A percentile compares a stretch with the other conserved stretches of the same genome.
Conservation (phyloP, 2,888 invertebrate species). For the Shargacucullia verbasci region DNA sequence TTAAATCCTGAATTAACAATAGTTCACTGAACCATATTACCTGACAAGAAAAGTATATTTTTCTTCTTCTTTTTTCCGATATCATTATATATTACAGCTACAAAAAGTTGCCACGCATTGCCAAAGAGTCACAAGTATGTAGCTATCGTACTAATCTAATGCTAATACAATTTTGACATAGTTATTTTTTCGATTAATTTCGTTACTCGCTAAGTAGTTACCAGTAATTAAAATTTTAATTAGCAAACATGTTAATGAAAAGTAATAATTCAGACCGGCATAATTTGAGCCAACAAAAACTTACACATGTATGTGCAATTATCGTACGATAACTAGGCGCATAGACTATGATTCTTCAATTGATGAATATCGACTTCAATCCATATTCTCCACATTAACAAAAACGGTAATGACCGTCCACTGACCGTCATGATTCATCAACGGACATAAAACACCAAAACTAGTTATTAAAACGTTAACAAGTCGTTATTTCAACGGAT, state of each 20-base stretch:
- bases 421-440: background rate
- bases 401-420: background rate
- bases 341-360: too few species aligned
- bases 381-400: too few species aligned
- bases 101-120: conserved; percentile 3
- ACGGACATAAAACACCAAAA: background rate
- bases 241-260: conserved; percentile 39
- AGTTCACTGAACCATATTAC: too few species aligned
- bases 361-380: too few species aligned
- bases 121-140: conserved; percentile 6
- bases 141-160: conserved; percentile 10
- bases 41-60: too few species aligned
- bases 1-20: too few species aligned
- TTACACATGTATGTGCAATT: conserved; percentile 26
- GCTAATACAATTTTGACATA: conserved; percentile 53
- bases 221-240: conserved; percentile 30
- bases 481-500: conserved; percentile 31
- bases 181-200: conserved; percentile 33
- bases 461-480: conserved; percentile 21
- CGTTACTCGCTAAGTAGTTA: conserved; percentile 15
- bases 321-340: conserved; percentile 1
- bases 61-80: too few species aligned
- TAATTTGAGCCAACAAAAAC: conserved; percentile 29
- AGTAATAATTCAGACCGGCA: conserved; percentile 8
- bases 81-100: conserved; percentile 2